These are phyloP conservation scores for Scolanthus callimorphus DNA, from an alignment of 92 coral and sea anemone species.

Conservation along the genomic window DNA sequence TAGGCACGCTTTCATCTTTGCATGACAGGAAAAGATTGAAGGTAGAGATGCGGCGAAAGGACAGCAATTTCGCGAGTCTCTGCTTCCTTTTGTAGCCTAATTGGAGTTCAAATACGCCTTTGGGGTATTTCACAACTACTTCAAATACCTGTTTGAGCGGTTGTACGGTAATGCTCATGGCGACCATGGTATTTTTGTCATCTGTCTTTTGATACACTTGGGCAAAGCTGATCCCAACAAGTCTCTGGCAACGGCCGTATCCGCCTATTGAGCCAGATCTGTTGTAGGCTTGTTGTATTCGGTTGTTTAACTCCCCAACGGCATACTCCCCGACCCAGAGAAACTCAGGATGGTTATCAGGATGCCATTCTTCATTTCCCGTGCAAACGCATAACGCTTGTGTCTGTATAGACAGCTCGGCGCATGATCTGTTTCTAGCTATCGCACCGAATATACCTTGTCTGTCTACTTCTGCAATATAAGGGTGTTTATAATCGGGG, in stretches of 20 bases:
- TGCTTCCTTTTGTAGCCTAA: neutral
- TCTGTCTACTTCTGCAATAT: neutral
- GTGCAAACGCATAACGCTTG: constrained; percentile 40
- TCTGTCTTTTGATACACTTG: constrained; percentile 29
- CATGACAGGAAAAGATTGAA: constrained; percentile 63
- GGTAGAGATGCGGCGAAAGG: constrained; percentile 62
- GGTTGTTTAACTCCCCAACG: constrained; percentile 50
- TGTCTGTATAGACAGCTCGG: constrained; percentile 8
- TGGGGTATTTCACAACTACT: constrained; percentile 37
- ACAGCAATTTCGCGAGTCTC: constrained; percentile 28
- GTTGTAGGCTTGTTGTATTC: constrained; percentile 21
- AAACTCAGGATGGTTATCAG: constrained; percentile 31
- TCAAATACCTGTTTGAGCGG: constrained; percentile 42
- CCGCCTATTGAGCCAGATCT: neutral
- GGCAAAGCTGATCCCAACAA: constrained; percentile 27
- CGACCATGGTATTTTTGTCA: constrained; percentile 11
- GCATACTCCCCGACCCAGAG: constrained; percentile 67
- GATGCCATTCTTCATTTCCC: constrained; percentile 42
- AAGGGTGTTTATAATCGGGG: neutral
- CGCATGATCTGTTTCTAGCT: constrained; percentile 37
- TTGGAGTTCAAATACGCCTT: constrained; percentile 3
- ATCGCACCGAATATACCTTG: constrained; percentile 42
- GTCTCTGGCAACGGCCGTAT: constrained; percentile 42
- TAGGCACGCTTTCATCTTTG: constrained; percentile 54
- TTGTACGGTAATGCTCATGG: constrained; percentile 28